phyloP scores from a whole-genome alignment of 2,888 invertebrate species.

The Drosophila limbata region DNA sequence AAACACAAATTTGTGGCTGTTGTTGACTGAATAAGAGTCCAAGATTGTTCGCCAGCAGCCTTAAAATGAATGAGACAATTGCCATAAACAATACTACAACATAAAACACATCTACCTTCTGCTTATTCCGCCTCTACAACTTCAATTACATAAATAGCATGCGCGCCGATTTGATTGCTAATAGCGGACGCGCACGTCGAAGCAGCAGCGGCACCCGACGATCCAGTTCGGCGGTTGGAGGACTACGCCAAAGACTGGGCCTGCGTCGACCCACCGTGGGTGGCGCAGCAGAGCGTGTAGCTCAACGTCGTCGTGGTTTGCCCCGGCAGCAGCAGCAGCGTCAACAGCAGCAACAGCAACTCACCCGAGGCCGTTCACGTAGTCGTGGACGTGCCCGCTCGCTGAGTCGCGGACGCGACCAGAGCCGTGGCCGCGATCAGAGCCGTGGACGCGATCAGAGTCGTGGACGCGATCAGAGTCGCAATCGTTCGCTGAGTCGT shows the following conservation, averaged over 20 bases:
- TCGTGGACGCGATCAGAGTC: slow-evolving; percentile 35
- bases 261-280: slow-evolving; percentile 66
- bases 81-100: slow-evolving; percentile 35
- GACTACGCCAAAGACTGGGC: slow-evolving; percentile 78
- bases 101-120: slow-evolving; percentile 66
- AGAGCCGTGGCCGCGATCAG: slow-evolving; percentile 37
- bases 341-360: slow-evolving; percentile 37
- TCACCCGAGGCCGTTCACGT: slow-evolving; percentile 39
- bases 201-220: slow-evolving; percentile 70
- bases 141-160: slow-evolving; percentile 79
- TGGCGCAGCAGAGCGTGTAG: slow-evolving; percentile 81
- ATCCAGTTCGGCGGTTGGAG: slow-evolving; percentile 70
- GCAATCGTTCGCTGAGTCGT: slow-evolving; percentile 25
- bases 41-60: slow-evolving; percentile 42
- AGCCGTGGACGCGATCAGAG: slow-evolving; percentile 48
- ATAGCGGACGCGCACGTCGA: slow-evolving; percentile 49
- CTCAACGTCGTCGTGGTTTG: slow-evolving; percentile 31
- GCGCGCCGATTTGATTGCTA: slow-evolving; percentile 84
- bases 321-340: slow-evolving; percentile 50
- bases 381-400: slow-evolving; percentile 69
- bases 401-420: slow-evolving; percentile 33
- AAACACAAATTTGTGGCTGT: slow-evolving; percentile 33
- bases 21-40: slow-evolving; percentile 34
- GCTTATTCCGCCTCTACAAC: slow-evolving; percentile 65
- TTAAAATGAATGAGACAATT: slow-evolving; percentile 24